Evolutionary conservation across 2,113 vertebrate genomes (phyloP).

Genomic region (Pagrus major): DNA sequence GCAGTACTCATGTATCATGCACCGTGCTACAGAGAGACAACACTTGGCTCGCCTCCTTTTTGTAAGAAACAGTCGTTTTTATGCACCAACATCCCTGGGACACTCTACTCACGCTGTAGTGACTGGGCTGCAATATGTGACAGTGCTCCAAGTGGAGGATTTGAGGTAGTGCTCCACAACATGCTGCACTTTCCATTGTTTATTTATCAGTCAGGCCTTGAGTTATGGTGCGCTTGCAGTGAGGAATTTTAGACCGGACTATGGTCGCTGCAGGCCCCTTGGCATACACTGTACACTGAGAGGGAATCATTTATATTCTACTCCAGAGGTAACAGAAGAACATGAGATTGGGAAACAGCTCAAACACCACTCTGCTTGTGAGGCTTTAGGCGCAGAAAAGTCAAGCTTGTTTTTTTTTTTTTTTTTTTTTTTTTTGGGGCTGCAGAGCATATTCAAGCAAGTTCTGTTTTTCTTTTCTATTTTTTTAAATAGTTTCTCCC

Average conservation of each 20-base stretch:
- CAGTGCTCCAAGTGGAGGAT: conserved; percentile 72
- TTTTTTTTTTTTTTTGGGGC: conserved; percentile 36
- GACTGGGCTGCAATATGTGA: conserved; percentile 37
- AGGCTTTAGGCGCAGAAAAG: conserved; percentile 79
- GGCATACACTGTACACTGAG: conserved; percentile 81
- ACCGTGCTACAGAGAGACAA: neutral
- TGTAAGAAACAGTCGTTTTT: neutral
- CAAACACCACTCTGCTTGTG: conserved; percentile 83
- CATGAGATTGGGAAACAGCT: conserved; percentile 86
- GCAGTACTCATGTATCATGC: neutral
- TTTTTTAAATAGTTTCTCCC: conserved; percentile 61
- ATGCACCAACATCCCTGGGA: neutral
- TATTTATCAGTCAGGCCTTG: conserved; percentile 84
- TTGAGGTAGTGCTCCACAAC: conserved; percentile 62
- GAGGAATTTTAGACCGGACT: conserved; percentile 84
- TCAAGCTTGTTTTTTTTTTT: conserved; percentile 67
- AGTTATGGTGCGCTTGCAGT: conserved; percentile 80
- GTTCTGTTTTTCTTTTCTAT: conserved; percentile 72
- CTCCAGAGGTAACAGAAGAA: conserved; percentile 87
- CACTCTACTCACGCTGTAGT: neutral
- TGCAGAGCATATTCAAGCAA: conserved; percentile 76
- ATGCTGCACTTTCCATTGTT: conserved; percentile 78
- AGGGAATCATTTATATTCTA: conserved; percentile 87
- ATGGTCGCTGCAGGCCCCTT: conserved; percentile 81
- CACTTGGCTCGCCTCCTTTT: neutral